These are phyloP conservation scores for Cyanocitta stelleri DNA, from an alignment of 2,113 vertebrate genomes.

Conservation along the genomic window DNA sequence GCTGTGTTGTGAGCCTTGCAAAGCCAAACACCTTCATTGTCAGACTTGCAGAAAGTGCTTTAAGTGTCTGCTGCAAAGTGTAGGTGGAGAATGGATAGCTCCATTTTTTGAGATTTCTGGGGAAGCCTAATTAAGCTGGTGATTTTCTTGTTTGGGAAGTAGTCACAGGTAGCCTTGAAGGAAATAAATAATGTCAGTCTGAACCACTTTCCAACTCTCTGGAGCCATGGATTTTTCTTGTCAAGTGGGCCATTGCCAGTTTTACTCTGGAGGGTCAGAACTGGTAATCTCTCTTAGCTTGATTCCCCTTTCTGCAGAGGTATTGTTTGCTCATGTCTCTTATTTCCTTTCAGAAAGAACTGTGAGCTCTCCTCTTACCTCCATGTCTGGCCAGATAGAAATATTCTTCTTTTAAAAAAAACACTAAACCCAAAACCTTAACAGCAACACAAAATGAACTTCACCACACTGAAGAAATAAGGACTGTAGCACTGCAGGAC, in stretches of 20 bases:
- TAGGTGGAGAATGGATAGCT: background rate
- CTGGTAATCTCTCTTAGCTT: background rate
- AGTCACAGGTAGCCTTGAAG: background rate
- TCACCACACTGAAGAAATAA: background rate
- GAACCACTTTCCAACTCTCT: background rate
- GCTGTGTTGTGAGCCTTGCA: background rate
- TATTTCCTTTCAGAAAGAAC: background rate
- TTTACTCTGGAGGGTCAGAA: background rate
- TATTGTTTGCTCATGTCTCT: background rate
- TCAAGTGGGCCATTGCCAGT: background rate
- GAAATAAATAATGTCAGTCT: background rate
- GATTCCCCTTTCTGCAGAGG: background rate
- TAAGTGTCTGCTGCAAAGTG: background rate
- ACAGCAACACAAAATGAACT: background rate
- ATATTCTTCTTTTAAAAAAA: background rate
- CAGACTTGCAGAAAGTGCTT: background rate
- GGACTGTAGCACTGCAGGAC: background rate
- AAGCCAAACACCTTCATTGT: slow-evolving; percentile 36
- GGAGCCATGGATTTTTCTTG: background rate
- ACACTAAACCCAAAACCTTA: background rate
- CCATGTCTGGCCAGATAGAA: background rate
- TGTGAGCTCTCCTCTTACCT: background rate
- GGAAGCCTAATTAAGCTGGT: background rate
- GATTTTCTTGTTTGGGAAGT: background rate
- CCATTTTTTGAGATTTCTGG: background rate